Conservation (phyloP, 2,888 invertebrate genomes). For the Serrognathus titanus region DNA sequence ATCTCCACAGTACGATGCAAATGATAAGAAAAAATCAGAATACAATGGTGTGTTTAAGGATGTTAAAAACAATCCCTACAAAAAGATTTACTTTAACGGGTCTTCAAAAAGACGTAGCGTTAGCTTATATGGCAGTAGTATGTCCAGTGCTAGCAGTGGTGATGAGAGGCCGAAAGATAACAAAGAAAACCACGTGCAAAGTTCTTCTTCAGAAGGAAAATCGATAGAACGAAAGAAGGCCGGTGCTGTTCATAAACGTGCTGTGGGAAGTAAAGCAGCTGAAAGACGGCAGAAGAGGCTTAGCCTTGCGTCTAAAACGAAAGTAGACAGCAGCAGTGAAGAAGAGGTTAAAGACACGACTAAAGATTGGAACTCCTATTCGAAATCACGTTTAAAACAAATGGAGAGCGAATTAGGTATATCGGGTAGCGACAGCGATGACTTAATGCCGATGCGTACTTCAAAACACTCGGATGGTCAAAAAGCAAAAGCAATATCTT, state of each 20-base stretch:
- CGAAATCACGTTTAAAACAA: constrained; percentile 61
- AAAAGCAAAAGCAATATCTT: constrained; percentile 58
- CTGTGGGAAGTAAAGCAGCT: constrained; percentile 33
- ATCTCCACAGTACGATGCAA: constrained; percentile 53
- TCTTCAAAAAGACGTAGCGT: constrained; percentile 61
- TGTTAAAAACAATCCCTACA: constrained; percentile 65
- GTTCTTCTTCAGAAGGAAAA: constrained; percentile 54
- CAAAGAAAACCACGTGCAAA: constrained; percentile 52
- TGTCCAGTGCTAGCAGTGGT: constrained; percentile 53
- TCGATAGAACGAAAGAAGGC: constrained; percentile 48
- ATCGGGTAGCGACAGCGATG: constrained; percentile 70
- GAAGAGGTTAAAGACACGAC: constrained; percentile 54
- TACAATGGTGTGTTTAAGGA: constrained; percentile 63
- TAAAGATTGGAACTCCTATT: constrained; percentile 47
- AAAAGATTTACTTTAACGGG: constrained; percentile 75
- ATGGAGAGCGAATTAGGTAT: constrained; percentile 72
- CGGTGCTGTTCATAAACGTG: constrained; percentile 31
- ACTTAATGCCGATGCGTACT: constrained; percentile 63
- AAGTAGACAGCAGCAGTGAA: constrained; percentile 61
- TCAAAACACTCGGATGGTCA: constrained; percentile 50
- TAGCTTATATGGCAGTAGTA: constrained; percentile 64
- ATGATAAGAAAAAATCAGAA: constrained; percentile 56
- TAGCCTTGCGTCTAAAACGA: constrained; percentile 36
- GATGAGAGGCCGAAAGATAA: constrained; percentile 43
- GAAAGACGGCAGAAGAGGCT: constrained; percentile 41